Percentiles rank a stretch among this genome's conserved stretches.
Evolutionary conservation across 2,888 invertebrate species (phyloP).

Genomic region (Ecdyonurus torrentis): DNA sequence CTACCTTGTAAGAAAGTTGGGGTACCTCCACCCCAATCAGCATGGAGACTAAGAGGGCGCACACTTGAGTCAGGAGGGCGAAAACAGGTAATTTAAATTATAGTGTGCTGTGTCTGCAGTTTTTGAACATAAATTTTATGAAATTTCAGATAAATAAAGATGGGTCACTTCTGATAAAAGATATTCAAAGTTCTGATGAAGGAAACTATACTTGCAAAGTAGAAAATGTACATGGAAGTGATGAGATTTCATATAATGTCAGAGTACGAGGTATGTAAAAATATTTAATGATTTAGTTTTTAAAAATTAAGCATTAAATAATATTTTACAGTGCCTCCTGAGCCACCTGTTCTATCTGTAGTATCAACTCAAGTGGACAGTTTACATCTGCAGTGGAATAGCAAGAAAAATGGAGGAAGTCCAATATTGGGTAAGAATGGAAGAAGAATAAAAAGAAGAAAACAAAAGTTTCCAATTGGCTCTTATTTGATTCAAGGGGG

Average conservation of each 20-base stretch:
- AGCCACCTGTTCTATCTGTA: conserved; percentile 64
- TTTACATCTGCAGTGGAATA: conserved; percentile 63
- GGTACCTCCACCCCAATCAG: conserved; percentile 54
- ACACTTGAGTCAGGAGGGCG: conserved; percentile 44
- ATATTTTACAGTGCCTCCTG: conserved; percentile 62
- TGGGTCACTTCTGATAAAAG: conserved; percentile 59
- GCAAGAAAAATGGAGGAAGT: conserved; percentile 67
- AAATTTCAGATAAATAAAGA: conserved; percentile 24
- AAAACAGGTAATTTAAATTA: conserved; percentile 12
- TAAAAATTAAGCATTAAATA: not conserved
- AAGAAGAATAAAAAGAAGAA: no score
- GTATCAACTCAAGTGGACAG: conserved; percentile 70
- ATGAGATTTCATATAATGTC: conserved; percentile 63
- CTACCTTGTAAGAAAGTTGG: conserved; percentile 76
- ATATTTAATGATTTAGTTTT: not conserved
- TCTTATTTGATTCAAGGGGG: not conserved
- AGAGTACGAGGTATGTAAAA: conserved; percentile 30
- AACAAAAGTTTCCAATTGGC: not conserved
- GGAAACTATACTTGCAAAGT: conserved; percentile 83
- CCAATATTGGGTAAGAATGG: conserved; percentile 41
- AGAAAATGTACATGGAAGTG: conserved; percentile 66
- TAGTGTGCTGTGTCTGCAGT: not conserved
- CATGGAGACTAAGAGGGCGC: conserved; percentile 64
- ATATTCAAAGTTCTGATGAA: conserved; percentile 62
- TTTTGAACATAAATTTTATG: not conserved